phyloP scores from a whole-genome alignment of 2,797 vertebrate species.

The Synaphobranchus kaupii region DNA sequence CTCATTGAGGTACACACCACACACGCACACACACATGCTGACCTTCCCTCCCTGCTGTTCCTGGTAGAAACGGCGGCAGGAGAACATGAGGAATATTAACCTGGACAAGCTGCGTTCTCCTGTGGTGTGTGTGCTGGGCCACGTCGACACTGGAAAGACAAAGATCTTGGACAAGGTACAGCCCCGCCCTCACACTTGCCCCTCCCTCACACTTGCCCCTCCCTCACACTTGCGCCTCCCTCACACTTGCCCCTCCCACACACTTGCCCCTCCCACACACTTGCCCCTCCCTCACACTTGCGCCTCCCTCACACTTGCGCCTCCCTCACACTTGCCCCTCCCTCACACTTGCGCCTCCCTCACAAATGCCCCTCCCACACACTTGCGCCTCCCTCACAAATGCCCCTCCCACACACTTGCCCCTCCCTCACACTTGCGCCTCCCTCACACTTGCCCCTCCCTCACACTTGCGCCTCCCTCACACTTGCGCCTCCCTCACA shows the following conservation, averaged over 20 bases:
- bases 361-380: too few relatives aligned
- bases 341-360: too few relatives aligned
- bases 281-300: neutral
- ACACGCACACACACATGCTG: neutral
- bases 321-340: too few relatives aligned
- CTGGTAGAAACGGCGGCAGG: slow-evolving; percentile 84
- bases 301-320: neutral
- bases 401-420: too few relatives aligned
- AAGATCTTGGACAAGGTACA: slow-evolving; percentile 97
- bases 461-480: too few relatives aligned
- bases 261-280: too few relatives aligned
- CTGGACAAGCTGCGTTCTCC: slow-evolving; percentile 84
- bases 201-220: neutral
- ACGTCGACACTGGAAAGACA: slow-evolving; percentile 97
- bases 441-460: too few relatives aligned
- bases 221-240: too few relatives aligned
- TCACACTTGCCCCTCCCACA: neutral
- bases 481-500: too few relatives aligned
- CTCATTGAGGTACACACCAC: slow-evolving; percentile 41
- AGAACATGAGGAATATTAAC: slow-evolving; percentile 86
- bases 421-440: too few relatives aligned
- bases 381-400: too few relatives aligned
- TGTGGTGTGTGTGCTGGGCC: slow-evolving; percentile 96
- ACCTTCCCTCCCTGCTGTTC: slow-evolving; percentile 18
- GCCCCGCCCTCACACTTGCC: neutral